Conservation (phyloP, 2,113 vertebrate genomes). For the Leptodactylus fuscus region DNA sequence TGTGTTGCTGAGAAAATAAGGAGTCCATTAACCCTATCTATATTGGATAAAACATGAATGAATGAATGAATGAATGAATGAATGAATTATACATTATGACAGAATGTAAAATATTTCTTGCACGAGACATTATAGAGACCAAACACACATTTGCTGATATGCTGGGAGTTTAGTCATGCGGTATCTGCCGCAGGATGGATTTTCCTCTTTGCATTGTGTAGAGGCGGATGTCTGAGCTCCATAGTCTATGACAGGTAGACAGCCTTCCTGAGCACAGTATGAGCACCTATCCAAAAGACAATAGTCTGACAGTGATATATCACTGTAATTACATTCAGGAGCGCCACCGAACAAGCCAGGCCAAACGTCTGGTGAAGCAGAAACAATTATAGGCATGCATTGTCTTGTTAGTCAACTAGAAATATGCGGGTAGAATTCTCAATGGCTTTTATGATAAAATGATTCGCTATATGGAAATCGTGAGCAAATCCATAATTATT, state of each 20-base stretch:
- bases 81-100: neutral
- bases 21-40: neutral
- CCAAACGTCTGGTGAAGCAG: slow-evolving; percentile 29
- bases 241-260: slow-evolving; percentile 37
- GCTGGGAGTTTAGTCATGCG: neutral
- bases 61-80: neutral
- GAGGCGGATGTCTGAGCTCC: neutral
- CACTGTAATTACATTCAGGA: slow-evolving; percentile 56
- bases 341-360: slow-evolving; percentile 32
- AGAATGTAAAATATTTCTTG: neutral
- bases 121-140: neutral
- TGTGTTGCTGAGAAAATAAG: no score
- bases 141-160: neutral
- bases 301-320: slow-evolving; percentile 57
- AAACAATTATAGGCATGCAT: slow-evolving; percentile 45
- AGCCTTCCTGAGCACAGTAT: slow-evolving; percentile 34
- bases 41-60: neutral
- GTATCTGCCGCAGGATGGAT: neutral
- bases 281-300: slow-evolving; percentile 32
- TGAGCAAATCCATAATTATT: slow-evolving; percentile 5
- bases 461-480: neutral
- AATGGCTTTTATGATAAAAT: slow-evolving; percentile 10
- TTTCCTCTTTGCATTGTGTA: neutral
- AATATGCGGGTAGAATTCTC: slow-evolving; percentile 7
- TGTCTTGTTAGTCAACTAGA: slow-evolving; percentile 34